These are phyloP conservation scores for Cotesia typhae DNA, from an alignment of 1,140 invertebrate species.

Conservation along the genomic window DNA sequence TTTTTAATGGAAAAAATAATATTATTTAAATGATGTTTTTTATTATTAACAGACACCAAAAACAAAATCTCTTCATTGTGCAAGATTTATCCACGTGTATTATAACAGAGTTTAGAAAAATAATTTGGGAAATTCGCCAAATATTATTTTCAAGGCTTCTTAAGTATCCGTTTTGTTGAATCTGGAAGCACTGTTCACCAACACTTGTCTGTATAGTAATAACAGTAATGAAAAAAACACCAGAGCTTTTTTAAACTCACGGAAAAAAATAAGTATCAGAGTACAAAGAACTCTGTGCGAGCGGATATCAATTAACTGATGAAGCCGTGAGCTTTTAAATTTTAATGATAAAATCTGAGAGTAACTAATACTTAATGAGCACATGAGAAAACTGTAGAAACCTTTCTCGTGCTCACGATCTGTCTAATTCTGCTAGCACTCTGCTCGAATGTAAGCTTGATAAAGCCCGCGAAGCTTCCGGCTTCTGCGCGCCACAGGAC, in stretches of 20 bases:
- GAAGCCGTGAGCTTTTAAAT: too few species aligned
- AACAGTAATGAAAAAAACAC: too few species aligned
- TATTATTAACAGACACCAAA: background rate
- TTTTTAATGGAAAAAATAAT: background rate
- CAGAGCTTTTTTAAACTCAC: background rate
- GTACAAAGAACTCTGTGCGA: background rate
- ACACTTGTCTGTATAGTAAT: too few species aligned
- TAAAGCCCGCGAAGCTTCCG: constrained; percentile 44
- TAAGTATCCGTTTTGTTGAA: too few species aligned
- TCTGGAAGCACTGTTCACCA: too few species aligned
- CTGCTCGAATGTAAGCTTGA: constrained; percentile 42
- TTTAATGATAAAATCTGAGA: background rate
- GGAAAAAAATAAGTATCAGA: background rate
- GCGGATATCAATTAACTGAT: background rate
- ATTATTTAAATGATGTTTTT: background rate
- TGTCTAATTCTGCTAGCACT: constrained; percentile 49
- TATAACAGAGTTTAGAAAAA: too few species aligned
- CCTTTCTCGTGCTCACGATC: constrained; percentile 33
- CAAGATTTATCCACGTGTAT: too few species aligned
- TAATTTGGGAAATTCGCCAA: too few species aligned
- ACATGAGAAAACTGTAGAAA: background rate
- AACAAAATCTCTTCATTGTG: background rate
- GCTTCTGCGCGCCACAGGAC: constrained; percentile 37
- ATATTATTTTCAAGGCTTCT: too few species aligned
- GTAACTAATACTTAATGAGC: background rate